Percentiles rank a stretch among this genome's conserved stretches.
These are phyloP conservation scores for Python bivittatus DNA, from an alignment of 2,113 vertebrate genomes.

Conservation along the genomic window DNA sequence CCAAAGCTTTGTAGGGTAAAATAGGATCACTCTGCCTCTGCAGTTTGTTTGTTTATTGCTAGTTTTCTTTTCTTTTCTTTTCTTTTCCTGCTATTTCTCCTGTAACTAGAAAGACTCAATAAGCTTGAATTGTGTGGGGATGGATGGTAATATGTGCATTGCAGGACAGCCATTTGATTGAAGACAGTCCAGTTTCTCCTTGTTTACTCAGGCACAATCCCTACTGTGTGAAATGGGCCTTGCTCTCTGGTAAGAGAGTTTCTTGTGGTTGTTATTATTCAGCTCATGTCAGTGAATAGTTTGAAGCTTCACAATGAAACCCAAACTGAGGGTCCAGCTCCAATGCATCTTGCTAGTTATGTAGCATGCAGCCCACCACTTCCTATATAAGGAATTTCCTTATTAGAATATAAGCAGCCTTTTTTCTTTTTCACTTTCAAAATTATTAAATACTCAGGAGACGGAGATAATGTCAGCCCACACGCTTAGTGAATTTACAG, in stretches of 20 bases:
- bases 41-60: conserved; percentile 10
- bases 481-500: neutral
- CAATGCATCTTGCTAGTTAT: neutral
- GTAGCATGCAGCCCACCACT: neutral
- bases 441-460: neutral
- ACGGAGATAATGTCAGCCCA: neutral
- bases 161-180: neutral
- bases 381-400: neutral
- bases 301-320: neutral
- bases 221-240: neutral
- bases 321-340: neutral
- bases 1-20: conserved; percentile 10
- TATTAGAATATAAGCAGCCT: neutral
- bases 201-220: neutral
- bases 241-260: neutral
- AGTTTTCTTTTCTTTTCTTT: neutral
- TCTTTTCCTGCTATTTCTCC: conserved; percentile 4
- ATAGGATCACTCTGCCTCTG: conserved; percentile 2
- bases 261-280: neutral
- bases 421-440: neutral
- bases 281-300: neutral
- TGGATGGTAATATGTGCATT: neutral
- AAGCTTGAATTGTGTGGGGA: neutral
- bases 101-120: rapidly evolving
- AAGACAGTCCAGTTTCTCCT: neutral